These are phyloP conservation scores for Alcedo quadribrachys DNA, from an alignment of 2,797 vertebrate genomes.

Conservation along the genomic window DNA sequence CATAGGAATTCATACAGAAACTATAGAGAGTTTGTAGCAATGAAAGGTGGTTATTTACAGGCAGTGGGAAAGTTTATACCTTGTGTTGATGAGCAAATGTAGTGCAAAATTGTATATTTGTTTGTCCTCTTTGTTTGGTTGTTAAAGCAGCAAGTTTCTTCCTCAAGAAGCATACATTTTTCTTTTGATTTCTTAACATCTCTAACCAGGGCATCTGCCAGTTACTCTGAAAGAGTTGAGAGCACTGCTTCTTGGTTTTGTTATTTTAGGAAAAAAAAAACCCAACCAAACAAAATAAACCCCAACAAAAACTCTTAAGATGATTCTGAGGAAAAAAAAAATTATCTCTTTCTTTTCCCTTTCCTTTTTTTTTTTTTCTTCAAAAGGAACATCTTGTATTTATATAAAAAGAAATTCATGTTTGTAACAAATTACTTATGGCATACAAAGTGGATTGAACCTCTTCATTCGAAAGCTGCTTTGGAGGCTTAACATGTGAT, in stretches of 20 bases:
- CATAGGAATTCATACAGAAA: neutral
- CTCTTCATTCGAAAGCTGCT: neutral
- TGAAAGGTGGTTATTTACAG: neutral
- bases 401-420: neutral
- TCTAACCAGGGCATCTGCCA: neutral
- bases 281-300: neutral
- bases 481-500: conserved; percentile 20
- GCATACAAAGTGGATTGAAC: neutral
- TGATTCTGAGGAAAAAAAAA: neutral
- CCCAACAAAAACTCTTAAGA: neutral
- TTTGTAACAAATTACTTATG: neutral
- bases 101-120: neutral
- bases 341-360: too few species aligned
- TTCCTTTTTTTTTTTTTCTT: too few species aligned
- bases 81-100: neutral
- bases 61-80: neutral
- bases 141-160: neutral
- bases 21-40: neutral
- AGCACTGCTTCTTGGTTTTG: neutral
- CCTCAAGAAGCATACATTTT: neutral
- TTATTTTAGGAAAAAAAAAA: neutral
- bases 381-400: neutral
- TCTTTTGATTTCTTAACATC: neutral
- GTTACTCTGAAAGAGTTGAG: neutral
- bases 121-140: neutral